phyloP scores from a whole-genome alignment of 2,113 vertebrate genomes.

The Buteo buteo region DNA sequence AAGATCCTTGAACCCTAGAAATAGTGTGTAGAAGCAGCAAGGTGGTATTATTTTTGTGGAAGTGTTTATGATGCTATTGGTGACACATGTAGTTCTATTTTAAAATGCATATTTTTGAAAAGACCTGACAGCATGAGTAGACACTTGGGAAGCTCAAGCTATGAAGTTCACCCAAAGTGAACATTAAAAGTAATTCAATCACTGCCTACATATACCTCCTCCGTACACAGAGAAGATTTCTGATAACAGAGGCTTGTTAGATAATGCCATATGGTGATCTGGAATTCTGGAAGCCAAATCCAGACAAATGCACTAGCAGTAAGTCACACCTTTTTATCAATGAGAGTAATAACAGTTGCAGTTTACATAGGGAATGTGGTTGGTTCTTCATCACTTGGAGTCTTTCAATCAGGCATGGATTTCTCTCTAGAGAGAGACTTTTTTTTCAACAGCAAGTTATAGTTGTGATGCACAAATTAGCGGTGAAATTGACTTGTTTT shows the following conservation, averaged over 20 bases:
- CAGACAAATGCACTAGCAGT: background rate
- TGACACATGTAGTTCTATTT: background rate
- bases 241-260: background rate
- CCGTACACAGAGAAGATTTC: background rate
- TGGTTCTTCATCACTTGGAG: background rate
- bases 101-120: background rate
- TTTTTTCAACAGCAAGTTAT: background rate
- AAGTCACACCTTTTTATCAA: rapidly evolving
- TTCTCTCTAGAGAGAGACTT: background rate
- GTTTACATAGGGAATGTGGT: background rate
- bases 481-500: background rate
- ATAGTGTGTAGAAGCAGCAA: background rate
- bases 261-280: background rate
- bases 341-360: background rate
- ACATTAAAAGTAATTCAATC: background rate
- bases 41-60: background rate
- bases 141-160: background rate
- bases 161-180: background rate
- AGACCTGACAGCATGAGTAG: background rate
- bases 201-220: background rate
- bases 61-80: background rate
- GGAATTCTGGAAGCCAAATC: background rate
- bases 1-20: background rate
- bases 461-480: background rate
- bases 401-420: background rate